Base-by-base conservation (phyloP, 2,797 vertebrate genomes). In the Myripristis jacobus region DNA sequence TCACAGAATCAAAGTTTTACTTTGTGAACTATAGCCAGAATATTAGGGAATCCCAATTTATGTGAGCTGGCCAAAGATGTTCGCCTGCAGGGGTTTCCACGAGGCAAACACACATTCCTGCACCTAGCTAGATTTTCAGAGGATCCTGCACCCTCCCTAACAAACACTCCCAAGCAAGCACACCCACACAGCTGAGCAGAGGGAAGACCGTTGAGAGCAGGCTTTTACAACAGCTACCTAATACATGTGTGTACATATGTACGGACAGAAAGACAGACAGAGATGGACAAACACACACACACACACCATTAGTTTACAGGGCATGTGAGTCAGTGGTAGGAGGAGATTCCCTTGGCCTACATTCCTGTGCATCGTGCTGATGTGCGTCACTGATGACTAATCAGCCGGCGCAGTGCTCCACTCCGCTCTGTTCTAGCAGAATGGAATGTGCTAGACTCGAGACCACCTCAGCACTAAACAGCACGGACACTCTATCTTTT, bases 271-370 rank as follows among this genome's bases (percentile, higher is more conserved):
- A 75, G 44, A 67, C 51, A 31, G 8, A 7, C n/a, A n/a, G 2
- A 31, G 8, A 31, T 5, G 29, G 46, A 48, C 57, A 36, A 56
- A 55, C 24, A 44, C 46, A 15, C 19, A 3, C n/a, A 66, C 70
- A 63, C 70, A 60, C 58, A 66, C 60, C 70, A 76, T 81, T 67
- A 61, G 44, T 72, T 66, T 38, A 36, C 79, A 66, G 74, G 55
- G 53, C 72, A 72, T 75, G 79, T 71, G 85, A 91, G 83, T 89
- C 88, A 88, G 85, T 43, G 83, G 85, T 87, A 89, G 91, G 89
- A 92, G 89, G 91, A 93, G 91, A 93, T 91, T 92, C 91, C 92
- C 91, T 83, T 90, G 92, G 75, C 91, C 92, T 93, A 93, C 88
- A 93, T 93, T 92, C 87, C 73, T 68, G 83, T 70, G 84, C 83